phyloP scores from a whole-genome alignment of 2,797 vertebrate genomes.

The Arctocebus calabarensis region DNA sequence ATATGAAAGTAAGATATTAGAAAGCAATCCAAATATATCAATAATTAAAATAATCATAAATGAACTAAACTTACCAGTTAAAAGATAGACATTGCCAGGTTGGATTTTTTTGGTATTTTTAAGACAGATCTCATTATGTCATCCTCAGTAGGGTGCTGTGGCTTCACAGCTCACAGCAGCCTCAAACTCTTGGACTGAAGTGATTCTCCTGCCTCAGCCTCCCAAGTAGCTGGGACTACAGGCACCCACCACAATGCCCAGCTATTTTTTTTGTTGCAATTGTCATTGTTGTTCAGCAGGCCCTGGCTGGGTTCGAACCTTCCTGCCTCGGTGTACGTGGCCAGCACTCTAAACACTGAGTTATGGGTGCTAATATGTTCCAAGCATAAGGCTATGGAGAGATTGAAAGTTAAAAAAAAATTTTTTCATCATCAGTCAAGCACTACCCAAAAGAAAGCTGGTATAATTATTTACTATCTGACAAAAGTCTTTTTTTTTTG shows the following conservation, averaged over 20 bases:
- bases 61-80: background rate
- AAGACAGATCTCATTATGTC: no score
- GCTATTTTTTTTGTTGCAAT: no score
- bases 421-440: background rate
- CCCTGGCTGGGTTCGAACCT: no score
- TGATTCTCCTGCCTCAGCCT: no score
- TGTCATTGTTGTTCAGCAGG: no score
- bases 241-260: no score
- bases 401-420: constrained; percentile 17
- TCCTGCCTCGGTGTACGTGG: no score
- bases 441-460: background rate
- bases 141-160: no score
- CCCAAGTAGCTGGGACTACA: no score
- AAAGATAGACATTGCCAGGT: background rate
- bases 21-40: background rate
- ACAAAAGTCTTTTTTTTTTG: background rate
- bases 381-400: background rate
- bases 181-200: no score
- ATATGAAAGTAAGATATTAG: background rate
- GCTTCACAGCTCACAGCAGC: no score
- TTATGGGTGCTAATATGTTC: background rate
- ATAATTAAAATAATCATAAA: background rate
- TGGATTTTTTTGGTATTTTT: background rate
- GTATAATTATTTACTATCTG: background rate
- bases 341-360: no score